Percentiles rank a stretch among this genome's conserved stretches.
phyloP scores from a whole-genome alignment of 2,113 vertebrate species.

The Arvicanthis niloticus region DNA sequence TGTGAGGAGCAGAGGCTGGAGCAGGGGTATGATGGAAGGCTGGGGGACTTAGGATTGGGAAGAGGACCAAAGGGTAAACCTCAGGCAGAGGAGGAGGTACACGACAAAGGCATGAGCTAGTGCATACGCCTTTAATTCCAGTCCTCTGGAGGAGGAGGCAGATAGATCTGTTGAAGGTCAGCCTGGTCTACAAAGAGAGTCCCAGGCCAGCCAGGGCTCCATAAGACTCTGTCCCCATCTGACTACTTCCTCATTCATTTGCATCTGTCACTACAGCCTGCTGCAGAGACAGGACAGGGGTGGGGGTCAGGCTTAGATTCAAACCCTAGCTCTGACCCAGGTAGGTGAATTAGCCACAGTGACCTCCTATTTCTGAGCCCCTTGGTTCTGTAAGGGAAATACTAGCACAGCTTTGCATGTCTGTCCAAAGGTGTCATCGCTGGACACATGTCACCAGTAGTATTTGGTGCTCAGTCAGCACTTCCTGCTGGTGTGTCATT shows the following conservation, averaged over 20 bases:
- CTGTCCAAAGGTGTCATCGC: neutral
- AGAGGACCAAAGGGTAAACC: neutral
- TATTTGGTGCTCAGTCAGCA: neutral
- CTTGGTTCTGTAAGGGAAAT: neutral
- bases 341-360: neutral
- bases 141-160: neutral
- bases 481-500: neutral
- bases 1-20: slow-evolving; percentile 47
- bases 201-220: neutral
- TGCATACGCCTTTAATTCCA: neutral
- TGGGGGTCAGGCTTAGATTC: neutral
- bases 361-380: neutral
- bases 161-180: neutral
- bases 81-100: neutral
- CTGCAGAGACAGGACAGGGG: neutral
- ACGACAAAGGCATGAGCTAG: accelerated
- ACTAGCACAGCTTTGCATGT: neutral
- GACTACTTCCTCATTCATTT: neutral
- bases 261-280: neutral
- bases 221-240: neutral
- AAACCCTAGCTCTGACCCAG: neutral
- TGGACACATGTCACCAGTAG: accelerated
- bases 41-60: neutral
- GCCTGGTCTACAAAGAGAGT: neutral
- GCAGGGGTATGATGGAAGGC: accelerated